Evolutionary conservation across 2,888 invertebrate genomes (phyloP).

Genomic region (Prenolepis imparis): DNA sequence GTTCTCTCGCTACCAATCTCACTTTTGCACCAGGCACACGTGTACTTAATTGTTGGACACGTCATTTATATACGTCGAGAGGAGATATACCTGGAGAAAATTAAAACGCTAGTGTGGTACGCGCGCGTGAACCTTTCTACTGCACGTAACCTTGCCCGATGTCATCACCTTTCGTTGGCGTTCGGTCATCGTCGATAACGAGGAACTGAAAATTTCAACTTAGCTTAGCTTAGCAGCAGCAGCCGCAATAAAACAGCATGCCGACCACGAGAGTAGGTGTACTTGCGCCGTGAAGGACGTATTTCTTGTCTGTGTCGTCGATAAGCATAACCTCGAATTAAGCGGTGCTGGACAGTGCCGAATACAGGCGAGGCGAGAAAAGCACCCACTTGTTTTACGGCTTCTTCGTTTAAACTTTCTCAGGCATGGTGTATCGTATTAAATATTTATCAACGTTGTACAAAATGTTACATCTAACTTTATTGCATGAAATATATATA

Average conservation of each 20-base stretch:
- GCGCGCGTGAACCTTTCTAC: background rate
- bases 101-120: background rate
- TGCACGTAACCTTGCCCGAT: slow-evolving; percentile 9
- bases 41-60: background rate
- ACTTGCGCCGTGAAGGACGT: background rate
- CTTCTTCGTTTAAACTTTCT: background rate
- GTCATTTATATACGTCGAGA: background rate
- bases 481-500: background rate
- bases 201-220: background rate
- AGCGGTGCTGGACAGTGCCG: background rate
- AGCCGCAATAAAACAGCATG: slow-evolving; percentile 21
- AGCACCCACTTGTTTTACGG: background rate
- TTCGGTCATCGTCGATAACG: slow-evolving; percentile 15
- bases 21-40: background rate
- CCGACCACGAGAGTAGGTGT: slow-evolving; percentile 55
- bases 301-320: background rate
- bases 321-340: background rate
- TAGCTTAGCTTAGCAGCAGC: background rate
- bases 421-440: background rate
- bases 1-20: too few species aligned
- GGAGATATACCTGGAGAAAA: background rate
- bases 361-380: background rate
- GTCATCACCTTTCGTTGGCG: background rate
- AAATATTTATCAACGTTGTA: background rate
- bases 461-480: background rate